Base-by-base conservation (phyloP, 2,888 invertebrate genomes). In the Pharmacophagus antenor region DNA sequence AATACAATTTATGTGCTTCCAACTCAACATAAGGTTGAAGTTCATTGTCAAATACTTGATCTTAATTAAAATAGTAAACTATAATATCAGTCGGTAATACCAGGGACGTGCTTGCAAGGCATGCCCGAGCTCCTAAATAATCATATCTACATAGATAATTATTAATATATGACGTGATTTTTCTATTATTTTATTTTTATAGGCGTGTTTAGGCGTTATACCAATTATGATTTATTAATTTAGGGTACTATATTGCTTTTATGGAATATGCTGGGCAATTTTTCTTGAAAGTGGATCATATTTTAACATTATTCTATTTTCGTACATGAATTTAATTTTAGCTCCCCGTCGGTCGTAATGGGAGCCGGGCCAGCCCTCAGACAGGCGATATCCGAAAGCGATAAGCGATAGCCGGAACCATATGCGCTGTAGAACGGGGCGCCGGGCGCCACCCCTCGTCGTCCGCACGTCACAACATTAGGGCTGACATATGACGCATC, bases 371-470 rank as follows among this genome's bases (percentile, higher is more conserved):
- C 74, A 68, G 66, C 67, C 80, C 79, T 67, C 72, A 73, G 85
- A 85, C 88, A 85, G 81, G 81, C 85, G 88, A 88, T 87, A 86
- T 81, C 84, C 82, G 80, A 71, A 68, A 54, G 66, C 75, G 83
- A 85, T 85, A 84, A 80, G 71, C 76, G 76, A 82, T 82, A 79
- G 77, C 74, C 67, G 68, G 76, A 70, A 73, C 78, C 85, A 85
- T 79, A 73, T 84, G 84, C 76, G 71, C 61, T 65, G 64, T 65
- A 68, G 69, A 68, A 69, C 31, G 61, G 56, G 62, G 60, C 63
- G 62, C 69, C 65, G 56, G 62, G 60, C 63, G 62, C 69, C 65
- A 57, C 65, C 64, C 67, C 58, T 55, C 60, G 54, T 46, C 48
- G 50, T 47, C 42, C 37, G 49, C 62, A 55, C 48, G 56, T 61